Base-by-base conservation (phyloP, 2,888 invertebrate species). In the Acanthosoma haemorrhoidale region DNA sequence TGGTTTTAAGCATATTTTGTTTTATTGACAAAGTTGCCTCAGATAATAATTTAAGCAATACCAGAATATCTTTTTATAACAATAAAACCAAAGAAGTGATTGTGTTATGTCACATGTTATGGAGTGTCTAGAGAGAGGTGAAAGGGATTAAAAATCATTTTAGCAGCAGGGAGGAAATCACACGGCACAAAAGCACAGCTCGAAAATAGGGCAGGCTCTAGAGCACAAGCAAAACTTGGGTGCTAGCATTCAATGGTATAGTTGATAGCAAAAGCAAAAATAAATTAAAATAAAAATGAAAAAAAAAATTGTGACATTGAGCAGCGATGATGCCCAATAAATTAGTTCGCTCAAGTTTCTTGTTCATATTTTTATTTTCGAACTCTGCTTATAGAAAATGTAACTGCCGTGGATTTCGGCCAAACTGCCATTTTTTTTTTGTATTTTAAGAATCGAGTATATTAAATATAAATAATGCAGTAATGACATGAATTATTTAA, bases 341-440 rank as follows among this genome's bases (percentile, higher is more conserved):
- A 77, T 74, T 74, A 75, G 73, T 76, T 76, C 77, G 75, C 73
- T 69, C 59, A 41, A 21, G 21, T n/a, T n/a, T n/a, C n/a, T n/a
- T n/a, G n/a, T 67, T 69, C 31, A 64, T 36, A 70, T 34, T 68
- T 18, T 57, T 68, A 71, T 71, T 75, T 76, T 77, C 80, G 82
- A 82, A 81, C 82, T 81, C 79, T 81, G 82, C 82, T 81, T 80
- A 80, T 78, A 41, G 25, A 75, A 69, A 70, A 66, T 69, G 43
- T 68, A 72, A 70, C 73, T 68, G 72, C 73, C 70, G 61, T 61
- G 61, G 32, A 61, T 61, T 61, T 61, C 61, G 61, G 61, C 61
- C 61, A 21, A 61, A 61, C 61, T 61, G 61, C 34, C 21, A 25
- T 51, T 13, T 16, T 61, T 59, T 59, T n/a, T n/a, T n/a, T n/a